Conservation (phyloP, 1,140 invertebrate species). For the Acromyrmex charruanus region DNA sequence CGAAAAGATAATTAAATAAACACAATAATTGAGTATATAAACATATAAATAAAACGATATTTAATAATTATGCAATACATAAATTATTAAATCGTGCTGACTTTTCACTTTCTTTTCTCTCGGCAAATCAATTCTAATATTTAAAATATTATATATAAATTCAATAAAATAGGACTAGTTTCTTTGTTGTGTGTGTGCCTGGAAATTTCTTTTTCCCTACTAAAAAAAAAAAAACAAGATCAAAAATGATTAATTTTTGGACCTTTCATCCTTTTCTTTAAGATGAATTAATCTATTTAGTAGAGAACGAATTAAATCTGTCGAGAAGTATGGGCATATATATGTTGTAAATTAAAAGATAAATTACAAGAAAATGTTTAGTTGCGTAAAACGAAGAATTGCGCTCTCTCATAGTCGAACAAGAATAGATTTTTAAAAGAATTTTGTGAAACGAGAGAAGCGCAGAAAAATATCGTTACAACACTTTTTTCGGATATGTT, state of each 20-base stretch:
- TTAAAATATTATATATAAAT: slow-evolving; percentile 75
- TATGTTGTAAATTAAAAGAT: background rate
- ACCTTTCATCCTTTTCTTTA: background rate
- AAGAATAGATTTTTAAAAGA: background rate
- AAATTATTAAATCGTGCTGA: slow-evolving; percentile 36
- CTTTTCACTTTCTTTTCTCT: background rate
- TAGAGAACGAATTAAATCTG: background rate
- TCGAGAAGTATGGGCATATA: background rate
- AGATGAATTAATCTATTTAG: background rate
- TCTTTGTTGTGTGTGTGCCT: slow-evolving; percentile 25
- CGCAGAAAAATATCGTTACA: slow-evolving; percentile 7
- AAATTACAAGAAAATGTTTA: slow-evolving; percentile 14
- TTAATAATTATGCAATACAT: slow-evolving; percentile 27
- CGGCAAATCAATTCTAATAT: slow-evolving; percentile 63
- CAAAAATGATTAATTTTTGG: background rate
- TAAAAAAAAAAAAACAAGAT: background rate
- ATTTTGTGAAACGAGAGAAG: slow-evolving; percentile 9
- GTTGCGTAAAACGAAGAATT: background rate
- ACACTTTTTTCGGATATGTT: slow-evolving; percentile 20
- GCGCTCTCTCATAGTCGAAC: background rate
- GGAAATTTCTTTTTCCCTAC: background rate
- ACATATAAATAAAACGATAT: slow-evolving; percentile 21
- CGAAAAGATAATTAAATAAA: slow-evolving; percentile 12
- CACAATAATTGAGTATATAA: slow-evolving; percentile 28
- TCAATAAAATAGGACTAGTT: slow-evolving; percentile 66